Conservation (phyloP, 1,140 invertebrate species). For the Daktulosphaira vitifoliae region DNA sequence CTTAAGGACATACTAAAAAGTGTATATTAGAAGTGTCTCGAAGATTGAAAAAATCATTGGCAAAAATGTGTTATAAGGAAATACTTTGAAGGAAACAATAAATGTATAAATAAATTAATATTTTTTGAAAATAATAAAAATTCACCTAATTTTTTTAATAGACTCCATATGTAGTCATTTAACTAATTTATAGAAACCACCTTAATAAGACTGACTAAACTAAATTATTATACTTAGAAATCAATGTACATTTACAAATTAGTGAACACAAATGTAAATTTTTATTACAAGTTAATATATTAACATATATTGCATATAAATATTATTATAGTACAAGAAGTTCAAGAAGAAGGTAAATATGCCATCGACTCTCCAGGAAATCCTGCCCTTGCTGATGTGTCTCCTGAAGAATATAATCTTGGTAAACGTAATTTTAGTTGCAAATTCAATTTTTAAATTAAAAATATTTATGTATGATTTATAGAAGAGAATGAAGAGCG, state of each 20-base stretch:
- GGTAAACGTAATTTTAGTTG: conserved; percentile 54
- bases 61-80: too few species aligned
- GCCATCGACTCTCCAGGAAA: conserved; percentile 91
- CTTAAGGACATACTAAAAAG: too few species aligned
- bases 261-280: conserved; percentile 10
- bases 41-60: too few species aligned
- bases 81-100: too few species aligned
- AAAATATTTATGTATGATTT: conserved; percentile 28
- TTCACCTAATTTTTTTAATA: too few species aligned
- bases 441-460: not conserved
- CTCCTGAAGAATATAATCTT: conserved; percentile 84
- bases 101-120: too few species aligned
- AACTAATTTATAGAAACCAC: too few species aligned
- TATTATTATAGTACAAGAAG: conserved; percentile 71
- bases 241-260: not conserved
- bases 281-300: not conserved
- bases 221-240: too few species aligned
- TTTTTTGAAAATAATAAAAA: too few species aligned
- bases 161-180: too few species aligned
- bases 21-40: too few species aligned
- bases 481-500: conserved; percentile 92
- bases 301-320: not conserved
- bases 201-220: too few species aligned
- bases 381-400: conserved; percentile 70
- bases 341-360: conserved; percentile 91